Base-by-base conservation (phyloP, 2,888 invertebrate species). In the Dermolepida albohirtum region DNA sequence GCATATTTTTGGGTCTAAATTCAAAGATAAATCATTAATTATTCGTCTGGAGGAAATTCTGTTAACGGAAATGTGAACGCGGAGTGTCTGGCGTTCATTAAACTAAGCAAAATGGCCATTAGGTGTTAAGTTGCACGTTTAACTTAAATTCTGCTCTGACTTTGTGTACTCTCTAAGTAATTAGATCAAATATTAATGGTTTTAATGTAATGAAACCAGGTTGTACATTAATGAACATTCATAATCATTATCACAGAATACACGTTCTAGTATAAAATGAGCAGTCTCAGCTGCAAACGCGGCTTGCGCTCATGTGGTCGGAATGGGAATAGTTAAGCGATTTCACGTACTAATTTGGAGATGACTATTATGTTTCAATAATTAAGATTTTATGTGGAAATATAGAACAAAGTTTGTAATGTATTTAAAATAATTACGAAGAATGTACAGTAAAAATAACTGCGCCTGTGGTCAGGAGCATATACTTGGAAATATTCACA, bases 171-270 rank as follows among this genome's bases (percentile, higher is more conserved):
- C 52, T 11, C 14, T 7, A 44, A 11, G 44, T 47, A 59, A 59
- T 59, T 44, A 59, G 59, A 44, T 59, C 59, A 59, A 59, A 59
- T 59, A 59, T 59, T 59, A 59, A 59, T 44, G 59, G 59, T 29
- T 40, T 59, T 59, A 59, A 59, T 59, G 44, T 59, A 59, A 59
- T 59, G 44, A 59, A 59, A 59, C 59, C 44, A 27, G 27, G 29
- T 44, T 59, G 59, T 44, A 29, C 59, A 27, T 59, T 59, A 59
- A 59, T 29, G 27, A 59, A 47, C 59, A 44, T 29, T 29, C 27
- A 29, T 44, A 59, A 22, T 4, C 22, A 59, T 59, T 59, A 59
- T 44, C 44, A 27, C 11, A 14, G 44, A 29, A 29, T 29, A 44
- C 29, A 59, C 43, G 27, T 59, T 59, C n/a, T 44, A 22, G 22